Evolutionary conservation across 1,140 invertebrate genomes (phyloP).

Genomic region (Grapholita molesta): DNA sequence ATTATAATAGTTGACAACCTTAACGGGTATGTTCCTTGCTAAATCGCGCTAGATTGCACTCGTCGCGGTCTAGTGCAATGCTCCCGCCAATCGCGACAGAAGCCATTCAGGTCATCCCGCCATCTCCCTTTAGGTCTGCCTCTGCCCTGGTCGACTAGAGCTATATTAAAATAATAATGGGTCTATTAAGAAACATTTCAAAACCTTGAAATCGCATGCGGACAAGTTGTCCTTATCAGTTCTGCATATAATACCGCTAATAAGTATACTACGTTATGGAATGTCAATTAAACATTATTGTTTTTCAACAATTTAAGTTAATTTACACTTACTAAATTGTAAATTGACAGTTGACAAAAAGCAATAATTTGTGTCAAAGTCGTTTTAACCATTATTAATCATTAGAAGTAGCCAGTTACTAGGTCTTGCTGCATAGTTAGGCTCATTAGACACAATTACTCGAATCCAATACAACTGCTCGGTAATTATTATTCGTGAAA

Average conservation of each 20-base stretch:
- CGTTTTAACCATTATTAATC: not conserved
- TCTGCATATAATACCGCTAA: not conserved
- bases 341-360: not conserved
- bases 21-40: too few species aligned
- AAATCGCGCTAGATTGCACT: too few species aligned
- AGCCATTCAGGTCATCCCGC: too few species aligned
- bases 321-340: not conserved
- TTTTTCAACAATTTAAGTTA: not conserved
- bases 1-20: too few species aligned
- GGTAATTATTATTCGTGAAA: slow-evolving; percentile 1
- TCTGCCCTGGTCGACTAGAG: too few species aligned
- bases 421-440: not conserved
- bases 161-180: too few species aligned
- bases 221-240: too few species aligned
- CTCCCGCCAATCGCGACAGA: too few species aligned
- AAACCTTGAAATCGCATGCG: too few species aligned
- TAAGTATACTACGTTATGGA: not conserved
- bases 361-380: not conserved
- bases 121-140: too few species aligned
- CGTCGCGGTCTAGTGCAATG: too few species aligned
- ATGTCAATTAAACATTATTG: not conserved
- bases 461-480: not conserved
- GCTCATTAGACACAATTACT: not conserved
- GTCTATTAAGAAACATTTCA: too few species aligned
- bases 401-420: not conserved